A percentile compares a stretch with the other conserved stretches of the same genome.
phyloP scores from a whole-genome alignment of 2,888 invertebrate genomes.

The Cacoxenus indagator region DNA sequence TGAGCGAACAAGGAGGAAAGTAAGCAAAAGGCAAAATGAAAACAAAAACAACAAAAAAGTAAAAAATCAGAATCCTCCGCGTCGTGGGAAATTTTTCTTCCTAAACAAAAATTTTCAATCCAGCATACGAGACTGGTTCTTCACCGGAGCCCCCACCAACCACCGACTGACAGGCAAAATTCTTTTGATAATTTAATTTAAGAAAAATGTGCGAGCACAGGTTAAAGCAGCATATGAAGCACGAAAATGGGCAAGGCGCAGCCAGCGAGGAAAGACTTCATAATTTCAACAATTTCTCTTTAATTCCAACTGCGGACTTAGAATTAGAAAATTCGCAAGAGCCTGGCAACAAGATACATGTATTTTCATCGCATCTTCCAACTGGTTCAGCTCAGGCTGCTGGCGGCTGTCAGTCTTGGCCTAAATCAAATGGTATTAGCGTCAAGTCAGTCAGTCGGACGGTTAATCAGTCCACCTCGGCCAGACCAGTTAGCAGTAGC shows the following conservation, averaged over 20 bases:
- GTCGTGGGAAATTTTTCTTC: conserved; percentile 3
- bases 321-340: not conserved
- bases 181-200: conserved; percentile 63
- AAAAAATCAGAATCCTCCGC: not conserved
- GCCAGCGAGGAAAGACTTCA: not conserved
- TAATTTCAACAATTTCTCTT: not conserved
- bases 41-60: not conserved
- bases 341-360: conserved; percentile 9
- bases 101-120: not conserved
- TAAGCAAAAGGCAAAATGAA: not conserved
- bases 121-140: not conserved
- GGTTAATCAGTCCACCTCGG: not conserved
- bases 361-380: not conserved
- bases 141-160: too few species aligned
- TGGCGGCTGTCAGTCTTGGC: conserved; percentile 13
- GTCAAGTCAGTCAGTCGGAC: not conserved
- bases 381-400: not conserved
- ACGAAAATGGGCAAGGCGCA: conserved; percentile 41
- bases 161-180: conserved; percentile 46
- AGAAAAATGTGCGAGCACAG: not conserved
- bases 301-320: not conserved
- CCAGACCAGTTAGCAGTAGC: not conserved
- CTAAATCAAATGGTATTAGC: conserved; percentile 13
- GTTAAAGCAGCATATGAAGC: not conserved
- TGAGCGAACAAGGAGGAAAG: too few species aligned